These are phyloP conservation scores for Palloptera scutellata DNA, from an alignment of 2,888 invertebrate species.

Conservation along the genomic window DNA sequence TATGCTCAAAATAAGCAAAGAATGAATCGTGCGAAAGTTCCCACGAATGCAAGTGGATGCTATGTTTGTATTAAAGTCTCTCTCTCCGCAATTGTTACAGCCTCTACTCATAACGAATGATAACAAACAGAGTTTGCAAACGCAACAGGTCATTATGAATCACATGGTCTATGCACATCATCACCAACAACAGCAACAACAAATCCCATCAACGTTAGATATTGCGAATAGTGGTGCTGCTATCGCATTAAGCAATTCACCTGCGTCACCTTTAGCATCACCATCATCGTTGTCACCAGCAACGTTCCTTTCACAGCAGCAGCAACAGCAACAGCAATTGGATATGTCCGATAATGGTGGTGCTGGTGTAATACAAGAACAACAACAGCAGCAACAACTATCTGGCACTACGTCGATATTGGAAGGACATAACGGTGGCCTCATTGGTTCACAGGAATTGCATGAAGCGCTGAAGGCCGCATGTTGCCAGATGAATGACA, in stretches of 20 bases:
- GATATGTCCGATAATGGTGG: slow-evolving; percentile 29
- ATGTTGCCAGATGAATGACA: slow-evolving; percentile 46
- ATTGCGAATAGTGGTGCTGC: slow-evolving; percentile 43
- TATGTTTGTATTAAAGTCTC: background rate
- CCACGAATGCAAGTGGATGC: background rate
- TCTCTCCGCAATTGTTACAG: slow-evolving; percentile 40
- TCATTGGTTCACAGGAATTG: slow-evolving; percentile 45
- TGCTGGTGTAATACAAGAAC: slow-evolving; percentile 36
- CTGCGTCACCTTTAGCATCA: slow-evolving; percentile 57
- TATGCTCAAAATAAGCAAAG: slow-evolving; percentile 42
- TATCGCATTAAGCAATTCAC: slow-evolving; percentile 55
- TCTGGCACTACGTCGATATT: slow-evolving; percentile 39
- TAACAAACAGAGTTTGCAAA: slow-evolving; percentile 45
- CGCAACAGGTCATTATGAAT: slow-evolving; percentile 49
- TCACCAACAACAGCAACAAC: slow-evolving; percentile 53
- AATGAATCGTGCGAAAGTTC: background rate
- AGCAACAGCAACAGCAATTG: slow-evolving; percentile 34
- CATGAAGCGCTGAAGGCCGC: slow-evolving; percentile 51
- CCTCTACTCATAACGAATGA: slow-evolving; percentile 50
- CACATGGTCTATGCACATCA: slow-evolving; percentile 48
- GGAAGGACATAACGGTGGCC: slow-evolving; percentile 40
- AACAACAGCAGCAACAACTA: slow-evolving; percentile 35
- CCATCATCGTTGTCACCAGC: slow-evolving; percentile 45
- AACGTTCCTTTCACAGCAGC: slow-evolving; percentile 26
- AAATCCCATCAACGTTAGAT: slow-evolving; percentile 42